Evolutionary conservation across 2,888 invertebrate genomes (phyloP).

Genomic region (Andrena hattorfiana): DNA sequence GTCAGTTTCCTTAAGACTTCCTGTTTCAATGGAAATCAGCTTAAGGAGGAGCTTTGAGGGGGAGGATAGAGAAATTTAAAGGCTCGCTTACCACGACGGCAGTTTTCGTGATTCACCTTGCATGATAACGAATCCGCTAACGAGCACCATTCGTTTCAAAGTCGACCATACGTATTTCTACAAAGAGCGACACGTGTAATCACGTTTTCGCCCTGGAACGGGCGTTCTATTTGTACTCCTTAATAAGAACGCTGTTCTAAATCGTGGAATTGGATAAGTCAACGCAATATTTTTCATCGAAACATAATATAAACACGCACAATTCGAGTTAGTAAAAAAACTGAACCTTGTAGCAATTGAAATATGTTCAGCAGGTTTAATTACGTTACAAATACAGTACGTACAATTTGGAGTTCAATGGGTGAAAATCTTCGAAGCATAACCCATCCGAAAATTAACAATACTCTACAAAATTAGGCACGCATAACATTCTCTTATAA

Average conservation of each 20-base stretch:
- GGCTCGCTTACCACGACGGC: conserved; percentile 51
- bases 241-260: neutral
- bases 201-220: neutral
- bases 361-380: no score
- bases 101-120: conserved; percentile 73
- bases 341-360: no score
- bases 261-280: neutral
- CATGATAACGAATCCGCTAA: conserved; percentile 78
- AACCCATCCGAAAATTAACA: no score
- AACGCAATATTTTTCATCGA: neutral
- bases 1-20: conserved; percentile 1
- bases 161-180: conserved; percentile 18
- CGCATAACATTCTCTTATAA: no score
- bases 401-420: no score
- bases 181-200: conserved; percentile 7
- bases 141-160: conserved; percentile 75
- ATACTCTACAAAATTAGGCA: no score
- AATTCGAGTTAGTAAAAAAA: neutral
- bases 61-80: conserved; percentile 38
- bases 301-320: neutral
- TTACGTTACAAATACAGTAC: no score
- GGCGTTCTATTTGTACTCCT: neutral
- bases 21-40: conserved; percentile 12
- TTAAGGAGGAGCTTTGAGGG: neutral
- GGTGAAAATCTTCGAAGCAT: no score